Conservation (phyloP, 2,888 invertebrate genomes). For the Busseola fusca region DNA sequence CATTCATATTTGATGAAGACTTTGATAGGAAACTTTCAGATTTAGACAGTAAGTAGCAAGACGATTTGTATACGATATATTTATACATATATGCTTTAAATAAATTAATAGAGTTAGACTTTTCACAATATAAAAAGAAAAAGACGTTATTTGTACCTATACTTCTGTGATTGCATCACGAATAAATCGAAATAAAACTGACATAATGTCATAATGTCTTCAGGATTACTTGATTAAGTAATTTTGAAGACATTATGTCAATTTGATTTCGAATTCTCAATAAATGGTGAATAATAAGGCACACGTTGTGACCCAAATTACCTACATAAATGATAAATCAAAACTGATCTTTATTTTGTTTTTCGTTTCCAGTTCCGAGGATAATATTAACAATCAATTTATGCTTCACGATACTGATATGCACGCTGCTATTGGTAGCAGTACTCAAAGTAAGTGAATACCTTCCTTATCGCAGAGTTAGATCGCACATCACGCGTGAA, state of each 20-base stretch:
- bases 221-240: constrained; percentile 7
- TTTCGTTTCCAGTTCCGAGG: constrained; percentile 90
- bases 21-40: constrained; percentile 88
- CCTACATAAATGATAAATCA: not conserved
- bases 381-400: constrained; percentile 94
- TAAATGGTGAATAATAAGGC: not conserved
- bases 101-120: not conserved
- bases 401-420: constrained; percentile 94
- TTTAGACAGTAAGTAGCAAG: constrained; percentile 88
- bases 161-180: constrained; percentile 5
- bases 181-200: constrained; percentile 15
- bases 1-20: constrained; percentile 92
- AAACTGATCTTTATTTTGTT: constrained; percentile 12
- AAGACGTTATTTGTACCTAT: not conserved
- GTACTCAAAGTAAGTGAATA: constrained; percentile 91
- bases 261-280: not conserved
- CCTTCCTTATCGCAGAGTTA: constrained; percentile 3
- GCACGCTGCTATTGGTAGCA: constrained; percentile 92
- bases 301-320: not conserved
- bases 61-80: not conserved
- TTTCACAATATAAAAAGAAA: too few species aligned
- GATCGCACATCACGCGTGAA: not conserved
- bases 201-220: constrained; percentile 1
- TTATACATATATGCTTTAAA: too few species aligned
- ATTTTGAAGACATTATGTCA: too few species aligned